phyloP scores from a whole-genome alignment of 2,888 invertebrate species.

The Pristionchus mayeri region DNA sequence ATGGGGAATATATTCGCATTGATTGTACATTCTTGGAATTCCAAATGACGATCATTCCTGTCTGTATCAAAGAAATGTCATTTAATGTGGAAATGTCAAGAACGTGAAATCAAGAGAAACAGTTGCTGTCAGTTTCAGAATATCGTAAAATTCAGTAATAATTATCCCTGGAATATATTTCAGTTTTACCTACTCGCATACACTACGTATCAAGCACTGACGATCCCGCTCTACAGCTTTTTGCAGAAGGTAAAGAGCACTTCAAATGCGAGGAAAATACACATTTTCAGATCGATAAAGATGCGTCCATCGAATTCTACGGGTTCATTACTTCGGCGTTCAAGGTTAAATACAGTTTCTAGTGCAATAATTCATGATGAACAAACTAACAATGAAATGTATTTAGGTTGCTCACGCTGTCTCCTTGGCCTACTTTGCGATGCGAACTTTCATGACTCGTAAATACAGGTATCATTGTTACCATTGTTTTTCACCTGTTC shows the following conservation, averaged over 20 bases:
- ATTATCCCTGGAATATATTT: neutral
- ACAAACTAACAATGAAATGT: neutral
- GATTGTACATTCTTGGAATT: neutral
- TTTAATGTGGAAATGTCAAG: neutral
- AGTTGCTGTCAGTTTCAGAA: neutral
- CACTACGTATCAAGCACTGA: neutral
- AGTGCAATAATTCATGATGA: neutral
- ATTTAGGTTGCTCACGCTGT: neutral
- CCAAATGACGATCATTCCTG: neutral
- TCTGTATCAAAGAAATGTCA: neutral
- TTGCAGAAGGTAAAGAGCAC: no score
- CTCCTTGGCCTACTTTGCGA: neutral
- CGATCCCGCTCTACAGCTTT: neutral
- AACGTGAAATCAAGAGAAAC: neutral
- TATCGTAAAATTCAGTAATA: neutral
- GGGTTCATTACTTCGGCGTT: constrained; percentile 4
- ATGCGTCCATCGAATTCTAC: neutral
- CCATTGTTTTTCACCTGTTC: neutral
- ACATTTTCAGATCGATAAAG: neutral
- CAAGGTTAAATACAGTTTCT: neutral
- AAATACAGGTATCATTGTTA: constrained; percentile 14
- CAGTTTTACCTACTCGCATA: constrained; percentile 27
- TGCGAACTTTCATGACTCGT: neutral
- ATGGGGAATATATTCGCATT: no score
- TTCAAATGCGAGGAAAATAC: neutral